A percentile compares a stretch with the other conserved stretches of the same genome.
Evolutionary conservation across 2,113 vertebrate genomes (phyloP).

Genomic region (Mixornis gularis): DNA sequence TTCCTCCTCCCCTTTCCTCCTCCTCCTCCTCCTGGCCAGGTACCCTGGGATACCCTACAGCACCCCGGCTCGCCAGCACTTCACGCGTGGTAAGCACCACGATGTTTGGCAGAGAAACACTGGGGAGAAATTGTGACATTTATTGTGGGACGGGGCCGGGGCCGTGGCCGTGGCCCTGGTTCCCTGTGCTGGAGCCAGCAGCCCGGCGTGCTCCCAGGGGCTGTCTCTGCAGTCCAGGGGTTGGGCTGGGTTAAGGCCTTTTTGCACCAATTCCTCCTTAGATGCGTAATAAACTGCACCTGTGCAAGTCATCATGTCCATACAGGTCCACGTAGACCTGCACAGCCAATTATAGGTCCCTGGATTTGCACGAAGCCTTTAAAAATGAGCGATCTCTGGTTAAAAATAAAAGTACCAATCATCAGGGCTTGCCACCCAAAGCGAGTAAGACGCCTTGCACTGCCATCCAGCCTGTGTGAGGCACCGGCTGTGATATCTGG

Average conservation of each 20-base stretch:
- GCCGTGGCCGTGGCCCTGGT: too few species aligned
- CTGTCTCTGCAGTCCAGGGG: too few species aligned
- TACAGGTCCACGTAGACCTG: not conserved
- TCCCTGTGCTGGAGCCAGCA: not conserved
- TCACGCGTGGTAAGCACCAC: accelerated
- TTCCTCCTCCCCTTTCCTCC: too few species aligned
- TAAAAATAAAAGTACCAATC: not conserved
- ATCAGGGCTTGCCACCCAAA: not conserved
- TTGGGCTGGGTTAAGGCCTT: not conserved
- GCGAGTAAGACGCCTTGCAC: not conserved
- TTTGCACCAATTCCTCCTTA: not conserved
- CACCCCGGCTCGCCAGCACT: not conserved
- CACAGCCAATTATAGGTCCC: not conserved
- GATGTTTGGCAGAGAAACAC: not conserved
- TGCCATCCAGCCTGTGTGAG: not conserved
- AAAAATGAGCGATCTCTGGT: not conserved
- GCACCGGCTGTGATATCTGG: not conserved
- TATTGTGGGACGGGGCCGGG: not conserved
- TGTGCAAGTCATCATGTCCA: not conserved
- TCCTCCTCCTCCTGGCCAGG: not conserved
- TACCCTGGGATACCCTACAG: not conserved
- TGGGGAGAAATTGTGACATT: not conserved
- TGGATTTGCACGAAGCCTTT: not conserved
- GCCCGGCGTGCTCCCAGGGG: accelerated
- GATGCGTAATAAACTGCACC: not conserved